Conservation (phyloP, 2,797 vertebrate genomes). For the Lacerta viridis region DNA sequence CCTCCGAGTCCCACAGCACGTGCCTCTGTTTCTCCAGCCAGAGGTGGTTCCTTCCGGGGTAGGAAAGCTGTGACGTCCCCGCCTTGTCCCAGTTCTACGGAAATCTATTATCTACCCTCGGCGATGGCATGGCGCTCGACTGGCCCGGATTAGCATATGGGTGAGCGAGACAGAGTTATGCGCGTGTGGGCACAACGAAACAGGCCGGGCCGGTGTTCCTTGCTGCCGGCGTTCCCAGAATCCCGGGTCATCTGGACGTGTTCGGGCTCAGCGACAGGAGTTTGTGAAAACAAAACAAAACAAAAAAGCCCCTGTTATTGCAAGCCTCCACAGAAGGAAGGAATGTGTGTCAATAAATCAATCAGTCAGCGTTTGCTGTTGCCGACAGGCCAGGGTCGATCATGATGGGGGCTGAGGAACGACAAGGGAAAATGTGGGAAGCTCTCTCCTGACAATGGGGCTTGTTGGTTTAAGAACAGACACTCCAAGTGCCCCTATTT, state of each 20-base stretch:
- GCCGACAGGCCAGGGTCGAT: not conserved
- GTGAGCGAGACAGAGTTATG: not conserved
- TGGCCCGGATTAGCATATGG: not conserved
- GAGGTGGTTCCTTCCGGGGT: not conserved
- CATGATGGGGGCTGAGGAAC: too few relatives aligned
- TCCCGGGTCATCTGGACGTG: not conserved
- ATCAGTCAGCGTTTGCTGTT: not conserved
- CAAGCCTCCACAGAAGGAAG: not conserved
- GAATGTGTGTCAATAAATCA: not conserved
- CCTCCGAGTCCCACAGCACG: not conserved
- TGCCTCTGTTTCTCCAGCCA: not conserved
- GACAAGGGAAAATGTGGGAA: too few relatives aligned
- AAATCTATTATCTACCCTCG: not conserved
- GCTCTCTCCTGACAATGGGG: too few relatives aligned
- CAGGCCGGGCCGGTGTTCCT: not conserved
- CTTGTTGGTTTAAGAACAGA: too few relatives aligned
- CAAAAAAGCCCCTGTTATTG: not conserved
- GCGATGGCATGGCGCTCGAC: slow-evolving; percentile 4
- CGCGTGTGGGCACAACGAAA: not conserved
- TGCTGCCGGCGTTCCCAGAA: not conserved
- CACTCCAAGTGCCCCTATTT: too few relatives aligned
- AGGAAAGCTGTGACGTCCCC: not conserved
- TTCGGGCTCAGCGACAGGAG: not conserved
- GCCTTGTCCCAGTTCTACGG: not conserved
- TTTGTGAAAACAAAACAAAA: not conserved